Conservation (phyloP, 2,113 vertebrate species). For the Rattus rattus region DNA sequence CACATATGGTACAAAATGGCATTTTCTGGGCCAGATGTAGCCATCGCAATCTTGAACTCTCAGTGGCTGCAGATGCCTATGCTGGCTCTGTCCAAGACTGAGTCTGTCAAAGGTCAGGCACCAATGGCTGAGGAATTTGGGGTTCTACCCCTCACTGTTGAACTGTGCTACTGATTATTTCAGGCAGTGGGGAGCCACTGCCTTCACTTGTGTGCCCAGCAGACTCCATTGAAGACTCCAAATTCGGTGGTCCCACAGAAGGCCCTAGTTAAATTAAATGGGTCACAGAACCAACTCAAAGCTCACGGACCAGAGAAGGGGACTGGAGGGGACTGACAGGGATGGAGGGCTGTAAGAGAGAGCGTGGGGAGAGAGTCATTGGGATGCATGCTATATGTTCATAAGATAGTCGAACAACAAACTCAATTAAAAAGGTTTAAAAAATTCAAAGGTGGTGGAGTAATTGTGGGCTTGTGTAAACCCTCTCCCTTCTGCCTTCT, state of each 20-base stretch:
- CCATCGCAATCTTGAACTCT: background rate
- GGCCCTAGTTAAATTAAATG: background rate
- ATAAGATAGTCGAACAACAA: background rate
- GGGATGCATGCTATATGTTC: background rate
- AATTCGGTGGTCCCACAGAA: background rate
- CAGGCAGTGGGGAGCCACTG: no score
- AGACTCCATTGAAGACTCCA: background rate
- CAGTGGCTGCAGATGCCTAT: no score
- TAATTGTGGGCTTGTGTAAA: background rate
- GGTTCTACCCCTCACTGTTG: background rate
- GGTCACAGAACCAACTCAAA: background rate
- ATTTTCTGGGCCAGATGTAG: background rate
- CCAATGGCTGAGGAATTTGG: background rate
- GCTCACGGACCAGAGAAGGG: background rate
- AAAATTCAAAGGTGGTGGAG: fast-evolving
- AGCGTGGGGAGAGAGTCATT: background rate
- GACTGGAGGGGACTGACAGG: no score
- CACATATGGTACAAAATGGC: background rate
- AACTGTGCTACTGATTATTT: background rate
- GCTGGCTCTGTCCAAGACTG: background rate
- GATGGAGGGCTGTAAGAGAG: background rate
- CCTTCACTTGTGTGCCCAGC: background rate
- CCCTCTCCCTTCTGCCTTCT: background rate
- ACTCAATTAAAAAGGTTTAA: background rate
- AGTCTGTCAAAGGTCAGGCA: no score